These are phyloP conservation scores for Ellobius talpinus DNA, from an alignment of 2,113 vertebrate species.

Conservation along the genomic window DNA sequence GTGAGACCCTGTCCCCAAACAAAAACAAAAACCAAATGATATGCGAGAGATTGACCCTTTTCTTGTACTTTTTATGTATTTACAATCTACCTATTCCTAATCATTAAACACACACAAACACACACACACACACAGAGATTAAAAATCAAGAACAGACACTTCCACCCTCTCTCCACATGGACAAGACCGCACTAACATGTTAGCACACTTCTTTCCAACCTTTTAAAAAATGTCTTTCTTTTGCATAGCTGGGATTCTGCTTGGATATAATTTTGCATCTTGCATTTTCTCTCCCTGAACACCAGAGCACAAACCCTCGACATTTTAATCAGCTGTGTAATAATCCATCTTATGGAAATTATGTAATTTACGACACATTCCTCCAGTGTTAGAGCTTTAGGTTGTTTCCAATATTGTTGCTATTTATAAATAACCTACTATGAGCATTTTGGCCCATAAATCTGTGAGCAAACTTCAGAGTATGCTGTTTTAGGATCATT, in stretches of 20 bases:
- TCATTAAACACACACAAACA: not conserved
- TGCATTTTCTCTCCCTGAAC: not conserved
- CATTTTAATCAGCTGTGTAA: slow-evolving; percentile 31
- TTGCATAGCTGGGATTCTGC: slow-evolving; percentile 48
- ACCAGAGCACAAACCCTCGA: slow-evolving; percentile 41
- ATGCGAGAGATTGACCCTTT: not conserved
- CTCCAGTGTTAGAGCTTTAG: slow-evolving; percentile 43
- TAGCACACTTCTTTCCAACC: slow-evolving; percentile 17
- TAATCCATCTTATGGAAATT: slow-evolving; percentile 42
- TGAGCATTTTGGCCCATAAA: slow-evolving; percentile 62
- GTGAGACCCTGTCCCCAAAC: not conserved
- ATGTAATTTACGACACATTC: slow-evolving; percentile 62
- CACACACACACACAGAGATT: not conserved
- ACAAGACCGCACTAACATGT: slow-evolving; percentile 12
- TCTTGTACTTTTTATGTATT: slow-evolving; percentile 1
- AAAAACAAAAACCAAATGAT: not conserved
- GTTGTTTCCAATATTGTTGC: slow-evolving; percentile 61
- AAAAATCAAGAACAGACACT: not conserved
- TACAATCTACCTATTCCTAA: not conserved
- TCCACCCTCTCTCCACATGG: not conserved
- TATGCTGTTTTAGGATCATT: slow-evolving; percentile 67
- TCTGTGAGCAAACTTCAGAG: slow-evolving; percentile 40
- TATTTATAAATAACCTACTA: slow-evolving; percentile 63
- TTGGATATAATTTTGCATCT: slow-evolving; percentile 24
- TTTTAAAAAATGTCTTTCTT: slow-evolving; percentile 4